These are phyloP conservation scores for Myzus persicae DNA, from an alignment of 1,140 invertebrate genomes.

Conservation along the genomic window DNA sequence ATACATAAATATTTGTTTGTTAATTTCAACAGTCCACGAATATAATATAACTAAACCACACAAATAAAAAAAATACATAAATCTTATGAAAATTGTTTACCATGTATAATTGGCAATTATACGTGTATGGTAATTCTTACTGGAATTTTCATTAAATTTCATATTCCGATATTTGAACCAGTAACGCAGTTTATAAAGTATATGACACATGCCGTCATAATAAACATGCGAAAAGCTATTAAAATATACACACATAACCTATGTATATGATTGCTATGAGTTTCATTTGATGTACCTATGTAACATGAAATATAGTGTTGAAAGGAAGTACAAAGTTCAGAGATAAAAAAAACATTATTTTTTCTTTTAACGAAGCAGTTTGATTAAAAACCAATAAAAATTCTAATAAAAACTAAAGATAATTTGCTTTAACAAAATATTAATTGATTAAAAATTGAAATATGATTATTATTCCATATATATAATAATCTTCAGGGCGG, in stretches of 20 bases:
- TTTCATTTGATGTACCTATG: neutral
- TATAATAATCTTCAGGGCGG: neutral
- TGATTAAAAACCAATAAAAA: conserved; percentile 35
- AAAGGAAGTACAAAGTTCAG: neutral
- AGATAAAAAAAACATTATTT: conserved; percentile 25
- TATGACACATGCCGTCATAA: neutral
- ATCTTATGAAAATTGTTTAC: conserved; percentile 2
- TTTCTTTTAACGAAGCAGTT: conserved; percentile 50
- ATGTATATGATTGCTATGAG: neutral
- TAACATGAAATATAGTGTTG: neutral
- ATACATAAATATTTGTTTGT: neutral
- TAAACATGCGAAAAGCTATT: neutral
- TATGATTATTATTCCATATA: neutral
- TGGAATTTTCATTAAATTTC: neutral
- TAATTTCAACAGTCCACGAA: neutral
- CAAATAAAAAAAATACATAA: neutral
- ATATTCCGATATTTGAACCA: neutral
- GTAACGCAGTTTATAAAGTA: neutral
- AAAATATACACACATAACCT: neutral
- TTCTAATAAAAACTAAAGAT: neutral
- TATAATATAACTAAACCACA: neutral
- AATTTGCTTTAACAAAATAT: neutral
- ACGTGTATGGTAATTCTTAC: neutral
- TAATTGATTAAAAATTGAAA: neutral
- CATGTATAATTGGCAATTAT: neutral